Evolutionary conservation across 2,113 vertebrate species (phyloP).

Genomic region (Tupaia chinensis): DNA sequence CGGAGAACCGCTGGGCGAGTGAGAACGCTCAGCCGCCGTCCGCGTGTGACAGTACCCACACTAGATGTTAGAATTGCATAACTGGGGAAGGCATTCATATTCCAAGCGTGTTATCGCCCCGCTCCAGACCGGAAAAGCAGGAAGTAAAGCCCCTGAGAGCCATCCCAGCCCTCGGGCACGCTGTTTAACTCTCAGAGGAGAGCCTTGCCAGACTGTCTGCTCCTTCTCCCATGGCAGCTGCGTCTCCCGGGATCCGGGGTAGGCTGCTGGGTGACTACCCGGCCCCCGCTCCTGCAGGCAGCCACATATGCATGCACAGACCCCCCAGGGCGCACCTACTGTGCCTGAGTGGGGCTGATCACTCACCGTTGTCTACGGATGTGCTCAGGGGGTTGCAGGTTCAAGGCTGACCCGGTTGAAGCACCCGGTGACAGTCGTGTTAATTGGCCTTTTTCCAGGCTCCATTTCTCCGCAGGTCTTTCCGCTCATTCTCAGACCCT

Average conservation of each 20-base stretch:
- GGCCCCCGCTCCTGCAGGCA: background rate
- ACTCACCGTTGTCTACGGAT: rapidly evolving
- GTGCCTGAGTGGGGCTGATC: rapidly evolving
- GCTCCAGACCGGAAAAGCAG: background rate
- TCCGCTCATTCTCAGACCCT: too few species aligned
- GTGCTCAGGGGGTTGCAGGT: background rate
- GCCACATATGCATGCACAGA: rapidly evolving
- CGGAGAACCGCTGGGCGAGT: background rate
- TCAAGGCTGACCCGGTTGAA: too few species aligned
- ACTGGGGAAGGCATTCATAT: background rate
- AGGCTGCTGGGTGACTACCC: rapidly evolving
- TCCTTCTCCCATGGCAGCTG: rapidly evolving
- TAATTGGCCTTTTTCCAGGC: too few species aligned
- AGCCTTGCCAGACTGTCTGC: rapidly evolving
- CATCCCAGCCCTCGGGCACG: rapidly evolving
- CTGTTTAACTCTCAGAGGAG: background rate
- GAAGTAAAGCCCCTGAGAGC: background rate
- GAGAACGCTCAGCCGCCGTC: too few species aligned
- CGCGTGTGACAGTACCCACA: rapidly evolving
- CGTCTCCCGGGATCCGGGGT: background rate
- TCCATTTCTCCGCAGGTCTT: too few species aligned
- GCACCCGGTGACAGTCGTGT: too few species aligned
- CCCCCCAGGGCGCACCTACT: rapidly evolving
- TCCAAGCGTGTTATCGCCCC: background rate
- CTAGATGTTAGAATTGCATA: background rate